Conservation (phyloP, 2,113 vertebrate species). For the Motacilla tschutschensis region DNA sequence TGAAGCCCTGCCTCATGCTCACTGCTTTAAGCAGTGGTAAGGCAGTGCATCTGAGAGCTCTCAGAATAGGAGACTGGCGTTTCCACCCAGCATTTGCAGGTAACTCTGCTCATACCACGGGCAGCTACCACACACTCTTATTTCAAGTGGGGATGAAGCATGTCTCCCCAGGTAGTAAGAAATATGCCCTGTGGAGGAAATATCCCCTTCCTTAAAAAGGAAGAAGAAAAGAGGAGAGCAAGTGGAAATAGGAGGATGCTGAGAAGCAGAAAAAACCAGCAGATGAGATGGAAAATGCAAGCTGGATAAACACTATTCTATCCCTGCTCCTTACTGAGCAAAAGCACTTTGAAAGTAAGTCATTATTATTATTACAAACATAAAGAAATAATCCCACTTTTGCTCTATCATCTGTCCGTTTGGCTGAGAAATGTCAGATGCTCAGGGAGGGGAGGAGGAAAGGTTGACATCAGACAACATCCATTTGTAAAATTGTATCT, state of each 20-base stretch:
- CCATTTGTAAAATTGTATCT: conserved; percentile 62
- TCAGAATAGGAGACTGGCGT: neutral
- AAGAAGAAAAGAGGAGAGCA: neutral
- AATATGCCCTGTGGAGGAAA: neutral
- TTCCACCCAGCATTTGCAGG: neutral
- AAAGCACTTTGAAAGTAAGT: conserved; percentile 45
- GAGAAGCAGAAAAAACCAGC: neutral
- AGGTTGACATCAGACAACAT: conserved; percentile 33
- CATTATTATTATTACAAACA: conserved; percentile 22
- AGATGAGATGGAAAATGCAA: neutral
- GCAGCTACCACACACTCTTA: neutral
- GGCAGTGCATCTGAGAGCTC: neutral
- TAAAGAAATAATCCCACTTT: conserved; percentile 45
- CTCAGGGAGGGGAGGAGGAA: neutral
- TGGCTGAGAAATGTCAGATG: conserved; percentile 47
- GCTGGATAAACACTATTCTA: neutral
- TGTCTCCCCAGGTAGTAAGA: neutral
- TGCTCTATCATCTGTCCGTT: conserved; percentile 13
- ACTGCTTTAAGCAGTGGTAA: neutral
- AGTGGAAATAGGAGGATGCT: neutral
- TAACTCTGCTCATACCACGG: neutral
- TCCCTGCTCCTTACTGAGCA: neutral
- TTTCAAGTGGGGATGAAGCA: neutral
- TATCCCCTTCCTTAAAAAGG: too few species aligned
- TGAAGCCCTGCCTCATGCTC: neutral